Conservation (phyloP, 2,888 invertebrate species). For the Hermaeophaga mercurialis region DNA sequence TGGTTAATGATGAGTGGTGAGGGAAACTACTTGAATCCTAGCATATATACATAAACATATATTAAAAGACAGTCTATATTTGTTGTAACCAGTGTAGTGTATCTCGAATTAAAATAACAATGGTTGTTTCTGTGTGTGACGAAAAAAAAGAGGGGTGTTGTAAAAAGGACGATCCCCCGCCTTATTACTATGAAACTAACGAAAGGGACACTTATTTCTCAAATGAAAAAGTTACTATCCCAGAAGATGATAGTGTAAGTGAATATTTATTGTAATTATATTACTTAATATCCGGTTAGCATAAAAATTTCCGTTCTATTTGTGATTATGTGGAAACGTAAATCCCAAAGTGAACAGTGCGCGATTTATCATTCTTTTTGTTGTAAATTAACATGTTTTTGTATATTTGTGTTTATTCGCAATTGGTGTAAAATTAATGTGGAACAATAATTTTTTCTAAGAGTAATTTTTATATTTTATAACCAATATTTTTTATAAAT, state of each 20-base stretch:
- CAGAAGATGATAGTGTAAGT: slow-evolving; percentile 61
- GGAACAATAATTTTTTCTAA: no score
- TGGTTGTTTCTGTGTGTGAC: neutral
- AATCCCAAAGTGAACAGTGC: no score
- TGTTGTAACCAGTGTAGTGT: slow-evolving; percentile 2
- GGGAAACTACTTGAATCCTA: slow-evolving; percentile 14
- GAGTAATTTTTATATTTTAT: no score
- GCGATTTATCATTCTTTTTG: no score
- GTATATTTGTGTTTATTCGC: no score
- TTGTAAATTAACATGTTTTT: no score
- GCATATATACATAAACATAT: slow-evolving; percentile 4
- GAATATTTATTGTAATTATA: neutral
- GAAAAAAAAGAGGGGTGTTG: neutral
- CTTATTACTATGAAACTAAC: slow-evolving; percentile 41
- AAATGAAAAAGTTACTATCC: slow-evolving; percentile 64
- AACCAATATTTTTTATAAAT: no score
- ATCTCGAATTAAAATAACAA: slow-evolving; percentile 4
- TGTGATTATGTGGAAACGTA: no score
- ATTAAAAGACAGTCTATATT: slow-evolving; percentile 6
- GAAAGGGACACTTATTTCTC: slow-evolving; percentile 64
- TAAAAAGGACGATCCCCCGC: slow-evolving; percentile 7
- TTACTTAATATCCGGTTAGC: no score
- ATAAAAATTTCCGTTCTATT: neutral
- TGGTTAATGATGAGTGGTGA: slow-evolving; percentile 12
- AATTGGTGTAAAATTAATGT: no score